Conservation (phyloP, 2,797 vertebrate genomes). For the Bryconaethiops microstoma region DNA sequence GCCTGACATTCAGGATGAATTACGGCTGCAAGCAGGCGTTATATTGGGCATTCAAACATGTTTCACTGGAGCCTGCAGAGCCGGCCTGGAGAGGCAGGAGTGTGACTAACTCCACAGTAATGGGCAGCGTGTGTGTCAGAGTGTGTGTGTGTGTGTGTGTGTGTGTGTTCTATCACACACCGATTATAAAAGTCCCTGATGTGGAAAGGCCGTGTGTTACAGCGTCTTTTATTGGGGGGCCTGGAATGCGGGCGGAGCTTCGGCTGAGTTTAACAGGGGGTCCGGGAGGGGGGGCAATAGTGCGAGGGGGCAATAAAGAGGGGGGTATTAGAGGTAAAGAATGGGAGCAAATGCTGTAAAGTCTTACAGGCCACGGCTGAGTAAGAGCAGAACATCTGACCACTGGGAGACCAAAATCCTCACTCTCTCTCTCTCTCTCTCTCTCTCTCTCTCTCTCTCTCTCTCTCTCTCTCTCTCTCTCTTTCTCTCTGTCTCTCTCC, state of each 20-base stretch:
- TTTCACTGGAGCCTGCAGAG: slow-evolving; percentile 33
- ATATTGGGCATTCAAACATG: slow-evolving; percentile 28
- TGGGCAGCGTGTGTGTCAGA: slow-evolving; percentile 20
- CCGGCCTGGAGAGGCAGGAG: slow-evolving; percentile 22
- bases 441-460: background rate
- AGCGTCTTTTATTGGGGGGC: slow-evolving; percentile 52
- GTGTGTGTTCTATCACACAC: slow-evolving; percentile 30
- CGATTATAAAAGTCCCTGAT: slow-evolving; percentile 50
- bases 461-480: background rate
- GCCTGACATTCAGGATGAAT: slow-evolving; percentile 16
- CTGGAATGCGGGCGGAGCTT: slow-evolving; percentile 51
- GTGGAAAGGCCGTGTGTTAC: slow-evolving; percentile 45
- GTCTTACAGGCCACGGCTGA: slow-evolving; percentile 46
- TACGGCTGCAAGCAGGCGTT: slow-evolving; percentile 30
- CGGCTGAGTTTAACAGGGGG: slow-evolving; percentile 43
- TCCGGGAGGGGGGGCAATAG: slow-evolving; percentile 1
- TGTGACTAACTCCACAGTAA: slow-evolving; percentile 6
- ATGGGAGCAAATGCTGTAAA: slow-evolving; percentile 41
- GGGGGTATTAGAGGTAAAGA: background rate
- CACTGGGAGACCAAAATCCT: slow-evolving; percentile 26
- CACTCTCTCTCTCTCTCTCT: background rate
- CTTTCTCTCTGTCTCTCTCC: too few species aligned
- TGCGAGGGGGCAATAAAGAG: background rate
- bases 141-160: slow-evolving; percentile 39
- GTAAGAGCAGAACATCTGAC: slow-evolving; percentile 44